These are phyloP conservation scores for Mormyrus proboscirostris DNA, from an alignment of 2,797 vertebrate genomes.

Conservation along the genomic window DNA sequence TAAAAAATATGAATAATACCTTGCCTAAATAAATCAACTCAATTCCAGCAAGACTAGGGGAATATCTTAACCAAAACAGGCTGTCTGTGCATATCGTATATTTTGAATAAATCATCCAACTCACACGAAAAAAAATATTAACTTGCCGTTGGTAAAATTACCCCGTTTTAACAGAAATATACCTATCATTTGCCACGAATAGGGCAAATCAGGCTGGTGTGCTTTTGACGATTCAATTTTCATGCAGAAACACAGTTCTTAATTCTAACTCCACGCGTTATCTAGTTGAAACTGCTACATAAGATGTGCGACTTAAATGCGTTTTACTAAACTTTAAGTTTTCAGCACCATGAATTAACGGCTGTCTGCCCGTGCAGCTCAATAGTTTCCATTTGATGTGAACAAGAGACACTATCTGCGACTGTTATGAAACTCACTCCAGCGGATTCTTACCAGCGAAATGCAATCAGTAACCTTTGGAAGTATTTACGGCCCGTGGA, in stretches of 20 bases:
- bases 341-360: background rate
- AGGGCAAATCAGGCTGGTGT: background rate
- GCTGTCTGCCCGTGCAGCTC: background rate
- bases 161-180: background rate
- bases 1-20: background rate
- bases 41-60: background rate
- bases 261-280: background rate
- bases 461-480: conserved; percentile 52
- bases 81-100: background rate
- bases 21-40: background rate
- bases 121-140: background rate
- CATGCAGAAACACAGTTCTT: background rate
- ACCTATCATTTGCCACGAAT: background rate
- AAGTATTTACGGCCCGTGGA: conserved; percentile 57
- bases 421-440: conserved; percentile 2
- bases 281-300: background rate
- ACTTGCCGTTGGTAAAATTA: background rate
- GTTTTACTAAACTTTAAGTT: background rate
- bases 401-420: background rate
- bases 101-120: background rate
- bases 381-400: background rate
- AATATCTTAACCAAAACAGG: background rate
- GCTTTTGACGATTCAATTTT: background rate
- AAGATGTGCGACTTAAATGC: background rate
- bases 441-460: conserved; percentile 15